Conservation (phyloP, 2,797 vertebrate genomes). For the Triplophysa bombifrons region DNA sequence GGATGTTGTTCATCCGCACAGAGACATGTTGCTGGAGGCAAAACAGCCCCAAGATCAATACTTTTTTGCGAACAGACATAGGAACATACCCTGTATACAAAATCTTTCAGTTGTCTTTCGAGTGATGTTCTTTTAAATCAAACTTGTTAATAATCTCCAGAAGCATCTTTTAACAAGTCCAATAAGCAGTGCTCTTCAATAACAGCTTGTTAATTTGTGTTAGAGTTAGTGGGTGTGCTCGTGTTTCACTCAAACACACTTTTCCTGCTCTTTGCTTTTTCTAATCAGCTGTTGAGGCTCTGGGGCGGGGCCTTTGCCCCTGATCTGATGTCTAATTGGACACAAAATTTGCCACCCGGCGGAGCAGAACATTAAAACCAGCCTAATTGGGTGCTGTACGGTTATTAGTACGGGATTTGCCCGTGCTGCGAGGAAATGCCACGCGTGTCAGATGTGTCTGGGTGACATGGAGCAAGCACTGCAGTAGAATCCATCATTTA, state of each 20-base stretch:
- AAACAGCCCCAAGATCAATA: slow-evolving; percentile 15
- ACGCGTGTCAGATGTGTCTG: slow-evolving; percentile 77
- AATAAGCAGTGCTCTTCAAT: slow-evolving; percentile 30
- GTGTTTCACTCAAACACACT: slow-evolving; percentile 16
- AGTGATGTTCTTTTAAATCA: background rate
- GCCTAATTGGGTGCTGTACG: slow-evolving; percentile 77
- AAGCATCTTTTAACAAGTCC: slow-evolving; percentile 7
- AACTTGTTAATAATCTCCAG: slow-evolving; percentile 20
- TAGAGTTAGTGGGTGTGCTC: background rate
- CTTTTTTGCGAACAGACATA: background rate
- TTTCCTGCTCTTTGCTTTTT: slow-evolving; percentile 58
- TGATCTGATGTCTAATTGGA: slow-evolving; percentile 80
- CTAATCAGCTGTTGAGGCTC: slow-evolving; percentile 71
- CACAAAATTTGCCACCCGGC: slow-evolving; percentile 75
- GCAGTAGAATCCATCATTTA: slow-evolving; percentile 67
- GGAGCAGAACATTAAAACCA: slow-evolving; percentile 78
- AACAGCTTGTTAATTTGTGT: slow-evolving; percentile 29
- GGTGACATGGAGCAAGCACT: slow-evolving; percentile 61
- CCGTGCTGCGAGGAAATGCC: slow-evolving; percentile 76
- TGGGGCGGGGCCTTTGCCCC: slow-evolving; percentile 77
- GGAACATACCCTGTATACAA: background rate
- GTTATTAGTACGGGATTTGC: slow-evolving; percentile 76
- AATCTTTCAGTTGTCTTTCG: background rate
- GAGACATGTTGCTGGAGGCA: background rate
- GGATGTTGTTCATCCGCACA: slow-evolving; percentile 4